These are phyloP conservation scores for Mechanitis mazaeus DNA, from an alignment of 2,888 invertebrate species.

Conservation along the genomic window DNA sequence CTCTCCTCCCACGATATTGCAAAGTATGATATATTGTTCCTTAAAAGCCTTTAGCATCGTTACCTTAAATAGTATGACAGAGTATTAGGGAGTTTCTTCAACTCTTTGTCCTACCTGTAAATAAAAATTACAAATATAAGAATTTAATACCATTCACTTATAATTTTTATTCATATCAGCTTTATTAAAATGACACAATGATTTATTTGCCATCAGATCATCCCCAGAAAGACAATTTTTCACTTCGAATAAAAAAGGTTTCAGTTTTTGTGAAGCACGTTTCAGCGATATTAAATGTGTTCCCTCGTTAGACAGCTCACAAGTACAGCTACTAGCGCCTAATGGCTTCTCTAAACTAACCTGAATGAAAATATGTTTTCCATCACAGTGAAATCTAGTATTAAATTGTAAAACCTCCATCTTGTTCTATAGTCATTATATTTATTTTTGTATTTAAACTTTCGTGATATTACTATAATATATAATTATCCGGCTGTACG, in stretches of 20 bases:
- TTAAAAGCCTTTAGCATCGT: constrained; percentile 15
- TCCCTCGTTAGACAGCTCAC: constrained; percentile 25
- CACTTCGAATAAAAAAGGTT: constrained; percentile 11
- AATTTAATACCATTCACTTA: background rate
- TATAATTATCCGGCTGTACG: no score
- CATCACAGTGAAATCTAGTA: no score
- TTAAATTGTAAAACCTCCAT: no score
- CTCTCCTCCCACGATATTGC: constrained; percentile 46
- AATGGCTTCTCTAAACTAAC: constrained; percentile 22
- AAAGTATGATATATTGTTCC: constrained; percentile 62
- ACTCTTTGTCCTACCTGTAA: background rate
- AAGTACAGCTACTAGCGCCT: background rate
- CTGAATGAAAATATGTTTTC: background rate
- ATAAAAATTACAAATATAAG: background rate
- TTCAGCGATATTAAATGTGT: constrained; percentile 27
- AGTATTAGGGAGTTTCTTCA: background rate
- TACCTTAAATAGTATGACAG: constrained; percentile 9
- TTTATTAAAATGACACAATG: constrained; percentile 1
- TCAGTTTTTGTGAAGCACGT: constrained; percentile 23
- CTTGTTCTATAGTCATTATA: no score
- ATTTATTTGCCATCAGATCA: constrained; percentile 3
- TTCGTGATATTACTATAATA: no score
- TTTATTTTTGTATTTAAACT: no score
- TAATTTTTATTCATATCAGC: background rate
- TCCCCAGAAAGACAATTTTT: constrained; percentile 5